These are phyloP conservation scores for Tokudaia tokunoshimensis DNA, from an alignment of 2,797 vertebrate genomes.

Conservation along the genomic window DNA sequence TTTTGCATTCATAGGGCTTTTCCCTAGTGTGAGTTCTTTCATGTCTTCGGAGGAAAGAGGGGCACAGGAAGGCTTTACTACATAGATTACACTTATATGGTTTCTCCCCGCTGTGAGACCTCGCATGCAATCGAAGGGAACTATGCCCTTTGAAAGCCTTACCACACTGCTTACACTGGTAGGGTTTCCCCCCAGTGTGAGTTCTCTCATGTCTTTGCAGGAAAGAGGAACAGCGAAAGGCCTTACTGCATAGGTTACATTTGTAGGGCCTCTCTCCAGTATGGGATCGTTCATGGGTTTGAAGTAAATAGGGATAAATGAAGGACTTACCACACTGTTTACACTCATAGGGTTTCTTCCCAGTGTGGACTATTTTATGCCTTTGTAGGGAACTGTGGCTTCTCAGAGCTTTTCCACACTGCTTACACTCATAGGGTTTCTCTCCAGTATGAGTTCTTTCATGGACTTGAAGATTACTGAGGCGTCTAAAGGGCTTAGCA, in stretches of 20 bases:
- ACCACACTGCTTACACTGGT: neutral
- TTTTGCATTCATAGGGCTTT: neutral
- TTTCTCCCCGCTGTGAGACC: neutral
- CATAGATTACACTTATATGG: neutral
- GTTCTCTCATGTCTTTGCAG: neutral
- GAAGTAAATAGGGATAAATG: neutral
- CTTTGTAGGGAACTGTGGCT: neutral
- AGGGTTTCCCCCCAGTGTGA: neutral
- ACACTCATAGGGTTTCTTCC: neutral
- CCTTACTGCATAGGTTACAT: neutral
- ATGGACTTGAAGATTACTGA: neutral
- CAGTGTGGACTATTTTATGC: neutral
- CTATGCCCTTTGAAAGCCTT: neutral
- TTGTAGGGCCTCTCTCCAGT: neutral
- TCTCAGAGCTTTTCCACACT: neutral
- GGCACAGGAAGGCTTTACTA: neutral
- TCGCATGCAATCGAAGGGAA: neutral
- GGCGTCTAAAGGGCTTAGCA: neutral
- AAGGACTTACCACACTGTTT: neutral
- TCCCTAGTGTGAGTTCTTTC: neutral
- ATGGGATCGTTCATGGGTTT: neutral
- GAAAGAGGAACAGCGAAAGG: neutral
- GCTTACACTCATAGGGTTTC: neutral
- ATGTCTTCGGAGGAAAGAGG: neutral
- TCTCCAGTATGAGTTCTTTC: neutral